Evolutionary conservation across 2,113 vertebrate species (phyloP).

Genomic region (Gadus macrocephalus): DNA sequence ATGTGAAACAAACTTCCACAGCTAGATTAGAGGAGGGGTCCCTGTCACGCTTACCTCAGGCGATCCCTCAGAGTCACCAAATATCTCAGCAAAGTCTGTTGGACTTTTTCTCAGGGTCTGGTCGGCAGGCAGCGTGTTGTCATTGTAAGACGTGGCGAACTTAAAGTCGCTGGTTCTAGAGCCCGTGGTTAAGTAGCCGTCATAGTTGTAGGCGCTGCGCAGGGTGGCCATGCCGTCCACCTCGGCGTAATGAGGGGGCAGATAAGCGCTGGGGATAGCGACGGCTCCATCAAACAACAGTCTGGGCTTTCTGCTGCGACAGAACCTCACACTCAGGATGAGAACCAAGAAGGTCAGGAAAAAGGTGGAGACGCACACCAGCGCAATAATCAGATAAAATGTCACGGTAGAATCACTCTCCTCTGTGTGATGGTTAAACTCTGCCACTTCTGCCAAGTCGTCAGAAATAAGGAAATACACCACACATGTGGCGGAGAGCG

Average conservation of each 20-base stretch:
- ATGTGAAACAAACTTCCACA: too few relatives aligned
- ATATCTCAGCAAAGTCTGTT: background rate
- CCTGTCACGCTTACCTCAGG: conserved; percentile 1
- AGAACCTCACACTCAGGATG: background rate
- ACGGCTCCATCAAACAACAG: background rate
- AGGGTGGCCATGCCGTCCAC: background rate
- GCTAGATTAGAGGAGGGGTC: background rate
- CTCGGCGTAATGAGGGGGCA: background rate
- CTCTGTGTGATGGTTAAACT: conserved; percentile 46
- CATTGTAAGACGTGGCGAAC: conserved; percentile 10
- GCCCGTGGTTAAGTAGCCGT: conserved; percentile 11
- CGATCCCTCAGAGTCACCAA: background rate
- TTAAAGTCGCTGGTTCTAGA: conserved; percentile 5
- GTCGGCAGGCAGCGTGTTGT: conserved; percentile 11
- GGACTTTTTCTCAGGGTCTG: conserved; percentile 9
- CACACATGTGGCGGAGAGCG: conserved; percentile 52
- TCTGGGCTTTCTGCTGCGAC: background rate
- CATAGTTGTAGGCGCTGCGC: conserved; percentile 20
- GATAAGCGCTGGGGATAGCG: background rate
- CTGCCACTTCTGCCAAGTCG: conserved; percentile 53
- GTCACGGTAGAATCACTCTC: conserved; percentile 45
- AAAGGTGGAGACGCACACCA: conserved; percentile 23
- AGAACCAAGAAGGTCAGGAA: background rate
- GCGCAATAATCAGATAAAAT: conserved; percentile 55
- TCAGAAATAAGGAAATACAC: conserved; percentile 53